A percentile compares a stretch with the other conserved stretches of the same genome.
phyloP scores from a whole-genome alignment of 2,113 vertebrate genomes.

The Zapornia atra region DNA sequence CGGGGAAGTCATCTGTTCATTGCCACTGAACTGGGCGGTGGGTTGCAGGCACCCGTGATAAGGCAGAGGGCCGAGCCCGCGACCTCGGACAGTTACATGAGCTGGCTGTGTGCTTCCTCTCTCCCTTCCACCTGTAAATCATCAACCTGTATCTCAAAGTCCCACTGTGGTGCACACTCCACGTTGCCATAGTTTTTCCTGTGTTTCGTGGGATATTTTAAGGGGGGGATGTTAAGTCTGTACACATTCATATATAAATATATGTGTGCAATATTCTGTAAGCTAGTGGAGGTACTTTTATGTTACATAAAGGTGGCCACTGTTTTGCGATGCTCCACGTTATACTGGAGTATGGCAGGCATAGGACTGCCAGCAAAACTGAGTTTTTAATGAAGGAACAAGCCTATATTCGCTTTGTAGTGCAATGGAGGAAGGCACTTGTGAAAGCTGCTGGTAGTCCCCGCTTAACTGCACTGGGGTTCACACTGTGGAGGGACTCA shows the following conservation, averaged over 20 bases:
- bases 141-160: background rate
- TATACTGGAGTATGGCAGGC: background rate
- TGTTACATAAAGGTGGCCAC: background rate
- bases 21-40: no score
- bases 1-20: background rate
- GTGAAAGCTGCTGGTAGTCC: background rate
- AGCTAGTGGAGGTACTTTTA: background rate
- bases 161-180: accelerated
- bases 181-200: background rate
- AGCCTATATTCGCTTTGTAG: background rate
- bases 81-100: accelerated
- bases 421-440: background rate
- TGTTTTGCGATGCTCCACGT: background rate
- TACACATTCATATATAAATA: background rate
- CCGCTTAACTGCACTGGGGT: background rate
- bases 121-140: background rate
- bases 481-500: background rate
- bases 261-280: background rate
- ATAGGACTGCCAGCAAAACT: background rate
- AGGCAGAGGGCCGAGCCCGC: background rate
- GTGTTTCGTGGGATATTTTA: background rate
- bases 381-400: background rate
- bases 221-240: background rate
- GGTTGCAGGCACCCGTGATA: no score
- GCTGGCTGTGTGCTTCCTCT: accelerated